Evolutionary conservation across 2,113 vertebrate species (phyloP).

Genomic region (Strigops habroptila): DNA sequence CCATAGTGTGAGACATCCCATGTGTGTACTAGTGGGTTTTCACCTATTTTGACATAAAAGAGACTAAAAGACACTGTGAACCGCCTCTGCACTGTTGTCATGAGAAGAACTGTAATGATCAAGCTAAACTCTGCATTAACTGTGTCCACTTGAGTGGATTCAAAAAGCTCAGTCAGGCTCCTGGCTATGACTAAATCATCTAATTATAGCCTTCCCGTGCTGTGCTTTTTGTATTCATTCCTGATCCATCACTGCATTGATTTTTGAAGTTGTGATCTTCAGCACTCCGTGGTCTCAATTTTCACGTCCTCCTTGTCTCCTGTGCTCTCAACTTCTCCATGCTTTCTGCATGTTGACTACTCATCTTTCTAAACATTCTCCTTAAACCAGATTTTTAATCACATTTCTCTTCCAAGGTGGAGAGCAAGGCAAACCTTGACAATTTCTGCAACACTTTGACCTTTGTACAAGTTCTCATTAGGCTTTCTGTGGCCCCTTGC

Average conservation of each 20-base stretch:
- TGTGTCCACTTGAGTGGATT: conserved; percentile 56
- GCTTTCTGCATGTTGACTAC: background rate
- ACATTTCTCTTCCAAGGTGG: background rate
- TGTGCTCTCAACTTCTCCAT: background rate
- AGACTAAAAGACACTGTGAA: background rate
- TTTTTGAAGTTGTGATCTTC: conserved; percentile 44
- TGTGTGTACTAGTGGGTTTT: background rate
- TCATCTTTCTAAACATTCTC: background rate
- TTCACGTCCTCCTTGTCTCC: conserved; percentile 20
- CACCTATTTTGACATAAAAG: background rate
- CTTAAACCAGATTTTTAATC: background rate
- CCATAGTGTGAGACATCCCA: background rate
- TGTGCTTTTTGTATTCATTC: conserved; percentile 46
- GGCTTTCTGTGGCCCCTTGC: background rate
- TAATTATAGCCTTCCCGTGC: conserved; percentile 57
- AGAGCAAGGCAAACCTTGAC: background rate
- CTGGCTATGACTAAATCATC: conserved; percentile 59
- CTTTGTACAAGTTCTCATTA: background rate
- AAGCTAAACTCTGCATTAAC: conserved; percentile 20
- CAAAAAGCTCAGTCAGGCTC: conserved; percentile 55
- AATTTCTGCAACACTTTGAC: background rate
- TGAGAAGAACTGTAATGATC: background rate
- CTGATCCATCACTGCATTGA: conserved; percentile 57
- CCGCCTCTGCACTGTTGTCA: background rate
- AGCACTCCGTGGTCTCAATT: conserved; percentile 24